Conservation (phyloP, 1,140 invertebrate genomes). For the Helicoverpa zea region DNA sequence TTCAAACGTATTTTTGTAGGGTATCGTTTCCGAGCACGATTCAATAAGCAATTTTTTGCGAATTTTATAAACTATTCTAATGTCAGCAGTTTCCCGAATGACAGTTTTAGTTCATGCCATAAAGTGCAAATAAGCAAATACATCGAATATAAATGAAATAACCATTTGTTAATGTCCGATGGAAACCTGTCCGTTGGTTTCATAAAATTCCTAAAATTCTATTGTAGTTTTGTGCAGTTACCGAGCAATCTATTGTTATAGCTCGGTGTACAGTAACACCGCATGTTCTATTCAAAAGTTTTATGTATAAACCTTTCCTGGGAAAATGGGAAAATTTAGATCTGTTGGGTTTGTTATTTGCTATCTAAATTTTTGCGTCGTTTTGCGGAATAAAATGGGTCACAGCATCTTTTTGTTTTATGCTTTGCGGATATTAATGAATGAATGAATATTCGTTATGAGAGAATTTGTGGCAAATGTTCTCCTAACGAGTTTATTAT, state of each 20-base stretch:
- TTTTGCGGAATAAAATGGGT: background rate
- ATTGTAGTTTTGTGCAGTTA: conserved; percentile 33
- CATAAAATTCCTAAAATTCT: conserved; percentile 28
- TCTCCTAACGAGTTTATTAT: too few relatives aligned
- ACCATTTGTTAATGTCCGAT: conserved; percentile 18
- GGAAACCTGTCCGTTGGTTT: conserved; percentile 6
- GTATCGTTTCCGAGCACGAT: too few relatives aligned
- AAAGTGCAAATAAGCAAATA: conserved; percentile 8
- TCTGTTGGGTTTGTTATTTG: background rate
- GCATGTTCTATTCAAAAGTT: conserved; percentile 27
- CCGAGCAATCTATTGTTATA: conserved; percentile 27
- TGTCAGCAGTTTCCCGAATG: background rate
- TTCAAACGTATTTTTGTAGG: too few relatives aligned
- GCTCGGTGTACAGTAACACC: conserved; percentile 27
- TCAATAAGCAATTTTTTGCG: background rate
- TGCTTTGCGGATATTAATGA: background rate
- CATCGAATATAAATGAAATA: conserved; percentile 3
- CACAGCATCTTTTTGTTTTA: background rate
- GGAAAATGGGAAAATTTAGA: conserved; percentile 21
- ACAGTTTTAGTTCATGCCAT: background rate
- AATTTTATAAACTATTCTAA: background rate
- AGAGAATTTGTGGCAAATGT: background rate
- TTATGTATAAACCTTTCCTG: conserved; percentile 24
- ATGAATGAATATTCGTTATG: background rate
- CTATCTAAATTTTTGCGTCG: background rate